phyloP scores from a whole-genome alignment of 2,113 vertebrate species.

The Polypterus bichir region DNA sequence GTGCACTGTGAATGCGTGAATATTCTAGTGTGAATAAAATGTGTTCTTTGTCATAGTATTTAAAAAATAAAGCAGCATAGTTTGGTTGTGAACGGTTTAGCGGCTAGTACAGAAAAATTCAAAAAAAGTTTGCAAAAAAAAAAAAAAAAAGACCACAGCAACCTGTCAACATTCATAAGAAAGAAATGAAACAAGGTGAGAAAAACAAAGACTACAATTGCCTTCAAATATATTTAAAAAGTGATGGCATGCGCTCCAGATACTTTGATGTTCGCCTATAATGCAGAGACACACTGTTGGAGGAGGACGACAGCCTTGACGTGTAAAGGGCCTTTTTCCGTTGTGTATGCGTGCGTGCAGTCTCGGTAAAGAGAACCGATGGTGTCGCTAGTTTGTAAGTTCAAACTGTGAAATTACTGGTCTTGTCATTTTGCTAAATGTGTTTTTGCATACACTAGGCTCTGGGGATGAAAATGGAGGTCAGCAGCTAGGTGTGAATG shows the following conservation, averaged over 20 bases:
- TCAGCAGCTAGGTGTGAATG: neutral
- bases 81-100: slow-evolving; percentile 81
- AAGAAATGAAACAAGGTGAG: slow-evolving; percentile 3
- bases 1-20: slow-evolving; percentile 92
- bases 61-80: slow-evolving; percentile 71
- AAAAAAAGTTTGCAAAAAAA: slow-evolving; percentile 46
- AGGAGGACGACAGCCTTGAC: slow-evolving; percentile 12
- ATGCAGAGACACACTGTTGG: slow-evolving; percentile 21
- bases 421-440: slow-evolving; percentile 46
- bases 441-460: slow-evolving; percentile 40
- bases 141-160: slow-evolving; percentile 11
- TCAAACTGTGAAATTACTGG: slow-evolving; percentile 44
- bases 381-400: slow-evolving; percentile 31
- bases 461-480: slow-evolving; percentile 43
- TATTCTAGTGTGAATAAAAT: slow-evolving; percentile 77
- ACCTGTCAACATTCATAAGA: neutral
- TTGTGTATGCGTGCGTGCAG: slow-evolving; percentile 17
- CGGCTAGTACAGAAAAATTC: slow-evolving; percentile 58
- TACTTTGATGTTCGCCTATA: slow-evolving; percentile 30
- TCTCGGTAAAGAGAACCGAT: slow-evolving; percentile 20
- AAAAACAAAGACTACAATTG: slow-evolving; percentile 33
- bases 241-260: slow-evolving; percentile 29
- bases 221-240: slow-evolving; percentile 32
- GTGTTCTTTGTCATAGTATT: slow-evolving; percentile 87
- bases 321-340: slow-evolving; percentile 14